Percentiles rank a stretch among this genome's conserved stretches.
phyloP scores from a whole-genome alignment of 1,140 invertebrate genomes.

The Xylocopa sonorina region DNA sequence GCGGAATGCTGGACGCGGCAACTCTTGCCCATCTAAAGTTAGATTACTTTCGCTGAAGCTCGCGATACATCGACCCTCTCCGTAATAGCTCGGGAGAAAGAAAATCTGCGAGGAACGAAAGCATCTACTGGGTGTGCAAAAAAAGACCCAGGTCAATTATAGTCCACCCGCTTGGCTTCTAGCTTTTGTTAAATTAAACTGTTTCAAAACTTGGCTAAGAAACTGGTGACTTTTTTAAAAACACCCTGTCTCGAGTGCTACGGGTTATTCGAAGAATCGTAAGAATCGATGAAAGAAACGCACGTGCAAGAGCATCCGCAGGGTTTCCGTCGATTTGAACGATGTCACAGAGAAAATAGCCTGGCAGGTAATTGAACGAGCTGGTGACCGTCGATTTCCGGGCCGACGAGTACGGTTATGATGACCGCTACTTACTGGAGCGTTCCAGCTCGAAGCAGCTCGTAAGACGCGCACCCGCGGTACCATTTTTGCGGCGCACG shows the following conservation, averaged over 20 bases:
- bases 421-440: not conserved
- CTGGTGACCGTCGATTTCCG: constrained; percentile 53
- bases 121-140: too few relatives aligned
- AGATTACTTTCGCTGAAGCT: constrained; percentile 59
- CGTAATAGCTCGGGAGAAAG: not conserved
- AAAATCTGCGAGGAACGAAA: not conserved
- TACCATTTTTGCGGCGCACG: not conserved
- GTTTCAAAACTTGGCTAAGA: too few relatives aligned
- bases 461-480: constrained; percentile 6
- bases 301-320: not conserved
- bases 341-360: constrained; percentile 48
- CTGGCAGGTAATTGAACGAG: constrained; percentile 58
- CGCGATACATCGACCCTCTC: constrained; percentile 19
- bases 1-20: constrained; percentile 49
- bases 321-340: constrained; percentile 55
- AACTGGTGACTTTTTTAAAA: too few relatives aligned
- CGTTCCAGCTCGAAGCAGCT: not conserved
- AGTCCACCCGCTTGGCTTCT: too few relatives aligned
- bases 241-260: too few relatives aligned
- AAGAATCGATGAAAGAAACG: not conserved
- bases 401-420: constrained; percentile 60
- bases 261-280: too few relatives aligned
- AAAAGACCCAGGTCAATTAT: too few relatives aligned
- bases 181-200: too few relatives aligned
- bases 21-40: constrained; percentile 61